Base-by-base conservation (phyloP, 2,113 vertebrate genomes). In the Hemicordylus capensis region DNA sequence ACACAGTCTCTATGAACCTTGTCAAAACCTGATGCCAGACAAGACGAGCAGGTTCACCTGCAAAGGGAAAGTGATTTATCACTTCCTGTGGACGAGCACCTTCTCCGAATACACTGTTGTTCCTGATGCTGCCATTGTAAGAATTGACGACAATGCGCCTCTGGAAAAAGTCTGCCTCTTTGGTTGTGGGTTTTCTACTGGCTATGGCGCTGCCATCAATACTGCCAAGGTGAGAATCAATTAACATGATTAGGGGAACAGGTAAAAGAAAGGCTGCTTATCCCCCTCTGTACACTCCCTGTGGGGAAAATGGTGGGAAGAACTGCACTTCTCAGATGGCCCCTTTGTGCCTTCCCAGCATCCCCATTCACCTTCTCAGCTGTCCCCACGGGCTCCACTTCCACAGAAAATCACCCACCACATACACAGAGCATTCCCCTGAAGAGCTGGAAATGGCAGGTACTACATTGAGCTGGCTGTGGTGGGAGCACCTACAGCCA, bases 21-120 rank as follows among this genome's bases (percentile, higher is more conserved):
- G 83, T 56, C 93, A 93, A 72, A 87, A 54, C 48, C 74, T 95
- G 69, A 95, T 97, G 95, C 90, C 94, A 0, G 84, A 90, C 31
- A 78, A 85, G 28, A 96, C 95, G 4, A 96, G 94, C 85, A 95
- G 97, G 34, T 96, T 98, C 26, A 95, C 94, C 4, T 98, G 97
- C 89, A 97, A 90, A 86, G 98, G 98, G 3, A 94, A 96, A 88
- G 94, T 87, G 42, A 64, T 98, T 48, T 87, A 97, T 58, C 97
- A 97, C 83, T 97, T 97, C 63, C 44, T 96, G 87, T 96, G 97
- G 81, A 93, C 93, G 89, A 97, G 98, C 80, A 97, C 97, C 64
- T 98, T 98, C 91, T 95, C 97, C 0, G 94, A 98, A 89, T 98
- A 97, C 95, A 98, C 97, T 0, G 97, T 98, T 39, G 7, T 98